Evolutionary conservation across 2,113 vertebrate species (phyloP), one percentile per base, ranked within the genome.

Genomic region (Lampris incognitus): DNA sequence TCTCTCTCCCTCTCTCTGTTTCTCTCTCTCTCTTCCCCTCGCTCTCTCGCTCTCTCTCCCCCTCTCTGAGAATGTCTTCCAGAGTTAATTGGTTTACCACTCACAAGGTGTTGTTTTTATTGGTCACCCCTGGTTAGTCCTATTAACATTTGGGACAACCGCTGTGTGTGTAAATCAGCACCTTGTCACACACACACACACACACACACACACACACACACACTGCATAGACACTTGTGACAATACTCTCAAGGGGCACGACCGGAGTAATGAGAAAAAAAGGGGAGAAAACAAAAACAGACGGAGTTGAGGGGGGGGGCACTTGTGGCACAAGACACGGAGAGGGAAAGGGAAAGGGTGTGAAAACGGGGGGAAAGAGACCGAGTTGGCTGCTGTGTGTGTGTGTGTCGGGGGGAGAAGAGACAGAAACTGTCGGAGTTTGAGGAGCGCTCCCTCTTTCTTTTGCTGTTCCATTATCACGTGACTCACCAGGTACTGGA

Each of bases 41-140:
- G 46, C 73, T 68, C 75, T 67, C 76, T 48, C 66, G 40, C 46
- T 36, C 36, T 55, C 48, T 24, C 24, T 24, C 72, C 24, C 24
- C 24, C 24, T 24, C 24, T 24, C 24, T 24, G 24, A 24, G 24
- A 24, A 24, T 24, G 24, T 58, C 39, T n/a, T 36, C 73, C 79
- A 85, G 88, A 79, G 64, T 80, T 89, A 89, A 90, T 85, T 85
- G 4, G 10, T 95, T 95, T 94, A 90, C 92, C 92, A 92, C 86
- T 94, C 91, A 88, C 65, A 74, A 81, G 75, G 76, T 78, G 71
- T 85, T 90, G 71, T 85, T 93, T 85, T 81, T 86, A 87, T 62
- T 86, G 74, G 74, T 75, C 76, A 73, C 59, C 82, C 49, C 66
- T 76, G 67, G 66, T 79, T 79, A 78, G 62, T 68, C 62, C 41